A percentile compares a stretch with the other conserved stretches of the same genome.
Conservation (phyloP, 2,113 vertebrate species). For the Hucho hucho region DNA sequence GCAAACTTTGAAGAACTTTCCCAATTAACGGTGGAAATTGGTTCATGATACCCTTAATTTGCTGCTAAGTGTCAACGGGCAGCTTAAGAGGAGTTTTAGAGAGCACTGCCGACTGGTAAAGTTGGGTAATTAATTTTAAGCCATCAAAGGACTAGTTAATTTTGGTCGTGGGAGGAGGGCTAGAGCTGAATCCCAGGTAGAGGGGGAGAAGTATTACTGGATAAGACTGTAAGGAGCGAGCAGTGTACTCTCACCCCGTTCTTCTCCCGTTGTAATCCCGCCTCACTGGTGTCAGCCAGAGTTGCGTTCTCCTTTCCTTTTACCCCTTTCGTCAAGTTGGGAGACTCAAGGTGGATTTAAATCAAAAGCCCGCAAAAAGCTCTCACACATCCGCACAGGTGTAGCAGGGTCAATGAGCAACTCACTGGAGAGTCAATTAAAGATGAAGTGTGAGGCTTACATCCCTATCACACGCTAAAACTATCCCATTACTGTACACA, state of each 20-base stretch:
- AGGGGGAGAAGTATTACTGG: slow-evolving; percentile 5
- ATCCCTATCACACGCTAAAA: slow-evolving; percentile 45
- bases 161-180: slow-evolving; percentile 38
- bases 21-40: slow-evolving; percentile 30
- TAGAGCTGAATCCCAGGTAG: slow-evolving; percentile 63
- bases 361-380: slow-evolving; percentile 61
- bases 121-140: slow-evolving; percentile 69
- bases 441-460: slow-evolving; percentile 51
- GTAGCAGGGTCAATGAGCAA: slow-evolving; percentile 65
- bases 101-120: slow-evolving; percentile 58
- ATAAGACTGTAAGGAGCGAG: slow-evolving; percentile 50
- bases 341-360: slow-evolving; percentile 71
- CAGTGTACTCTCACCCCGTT: slow-evolving; percentile 43
- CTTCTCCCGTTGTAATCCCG: not conserved
- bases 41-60: slow-evolving; percentile 52
- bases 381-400: slow-evolving; percentile 55
- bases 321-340: slow-evolving; percentile 62
- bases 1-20: slow-evolving; percentile 11
- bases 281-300: slow-evolving; percentile 44
- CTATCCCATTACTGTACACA: not conserved
- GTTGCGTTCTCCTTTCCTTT: slow-evolving; percentile 52
- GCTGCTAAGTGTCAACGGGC: slow-evolving; percentile 35
- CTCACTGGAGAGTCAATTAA: slow-evolving; percentile 70
- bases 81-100: slow-evolving; percentile 58
- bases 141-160: slow-evolving; percentile 60